Percentiles rank a stretch among this genome's conserved stretches.
These are phyloP conservation scores for Nomada fabriciana DNA, from an alignment of 2,888 invertebrate species.

Conservation along the genomic window DNA sequence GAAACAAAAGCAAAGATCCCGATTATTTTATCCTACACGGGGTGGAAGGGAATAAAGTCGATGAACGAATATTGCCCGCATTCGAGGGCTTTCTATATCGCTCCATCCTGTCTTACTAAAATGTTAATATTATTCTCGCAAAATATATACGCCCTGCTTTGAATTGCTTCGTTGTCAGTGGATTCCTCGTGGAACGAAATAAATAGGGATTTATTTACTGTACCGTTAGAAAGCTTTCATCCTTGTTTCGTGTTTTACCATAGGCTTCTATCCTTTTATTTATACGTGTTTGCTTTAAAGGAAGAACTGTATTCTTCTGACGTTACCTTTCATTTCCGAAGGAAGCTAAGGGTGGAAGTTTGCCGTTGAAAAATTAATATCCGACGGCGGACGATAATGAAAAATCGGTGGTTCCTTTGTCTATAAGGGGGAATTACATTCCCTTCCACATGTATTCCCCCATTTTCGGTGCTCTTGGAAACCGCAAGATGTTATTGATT, in stretches of 20 bases:
- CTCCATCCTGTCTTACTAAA: neutral
- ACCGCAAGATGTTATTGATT: constrained; percentile 84
- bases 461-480: constrained; percentile 81
- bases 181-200: neutral
- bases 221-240: neutral
- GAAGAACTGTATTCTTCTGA: neutral
- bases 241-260: neutral
- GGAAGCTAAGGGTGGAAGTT: neutral
- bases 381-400: constrained; percentile 56
- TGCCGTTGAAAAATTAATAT: constrained; percentile 38
- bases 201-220: neutral
- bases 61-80: constrained; percentile 23
- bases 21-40: constrained; percentile 52
- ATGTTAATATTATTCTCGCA: constrained; percentile 6
- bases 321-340: neutral
- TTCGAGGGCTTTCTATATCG: neutral
- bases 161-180: constrained; percentile 14
- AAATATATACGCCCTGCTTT: constrained; percentile 2
- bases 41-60: constrained; percentile 15
- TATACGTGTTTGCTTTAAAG: neutral
- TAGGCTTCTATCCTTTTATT: neutral
- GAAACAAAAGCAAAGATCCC: constrained; percentile 58
- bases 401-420: constrained; percentile 61
- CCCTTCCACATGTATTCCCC: constrained; percentile 50
- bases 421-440: constrained; percentile 49